Conservation (phyloP, 2,888 invertebrate species). For the Ischnura elegans region DNA sequence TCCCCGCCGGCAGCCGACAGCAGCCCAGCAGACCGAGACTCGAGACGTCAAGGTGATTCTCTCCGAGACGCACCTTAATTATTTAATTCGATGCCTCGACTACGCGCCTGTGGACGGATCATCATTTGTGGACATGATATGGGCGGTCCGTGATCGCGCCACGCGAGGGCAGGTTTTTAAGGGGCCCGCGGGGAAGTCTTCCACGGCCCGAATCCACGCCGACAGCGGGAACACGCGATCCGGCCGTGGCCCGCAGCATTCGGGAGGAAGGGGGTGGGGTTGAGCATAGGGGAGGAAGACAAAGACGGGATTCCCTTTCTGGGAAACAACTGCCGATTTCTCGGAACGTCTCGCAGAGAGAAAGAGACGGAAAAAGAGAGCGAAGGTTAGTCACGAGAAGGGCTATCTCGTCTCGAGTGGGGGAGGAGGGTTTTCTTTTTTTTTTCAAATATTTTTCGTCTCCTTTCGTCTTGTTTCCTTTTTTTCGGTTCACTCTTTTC, state of each 20-base stretch:
- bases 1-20: background rate
- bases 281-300: background rate
- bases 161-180: no score
- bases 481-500: background rate
- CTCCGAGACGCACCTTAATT: background rate
- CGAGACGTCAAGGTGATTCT: background rate
- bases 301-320: slow-evolving; percentile 32
- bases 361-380: background rate
- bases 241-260: background rate
- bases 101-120: background rate
- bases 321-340: slow-evolving; percentile 37
- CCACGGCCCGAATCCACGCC: background rate
- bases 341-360: slow-evolving; percentile 5
- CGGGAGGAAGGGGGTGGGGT: no score
- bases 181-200: background rate
- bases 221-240: background rate
- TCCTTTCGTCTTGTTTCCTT: no score
- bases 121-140: slow-evolving; percentile 3
- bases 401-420: background rate
- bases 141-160: background rate
- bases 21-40: background rate
- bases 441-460: background rate
- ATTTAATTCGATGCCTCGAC: background rate
- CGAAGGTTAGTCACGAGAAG: background rate
- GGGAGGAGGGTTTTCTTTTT: background rate